Evolutionary conservation across 2,888 invertebrate genomes (phyloP).

Genomic region (Phasia obesa): DNA sequence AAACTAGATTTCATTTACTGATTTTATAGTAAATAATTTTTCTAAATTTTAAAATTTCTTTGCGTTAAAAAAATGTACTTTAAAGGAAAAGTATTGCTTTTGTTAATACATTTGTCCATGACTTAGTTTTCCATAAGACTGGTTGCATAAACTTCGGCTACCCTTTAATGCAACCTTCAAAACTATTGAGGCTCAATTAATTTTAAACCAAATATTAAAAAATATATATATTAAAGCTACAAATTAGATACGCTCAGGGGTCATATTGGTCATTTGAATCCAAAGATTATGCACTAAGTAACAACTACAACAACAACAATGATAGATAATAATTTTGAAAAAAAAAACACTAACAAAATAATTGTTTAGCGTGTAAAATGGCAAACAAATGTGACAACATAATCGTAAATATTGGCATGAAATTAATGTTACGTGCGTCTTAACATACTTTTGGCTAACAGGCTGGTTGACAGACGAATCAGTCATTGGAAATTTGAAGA

Average conservation of each 20-base stretch:
- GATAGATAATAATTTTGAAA: neutral
- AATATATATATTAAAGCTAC: neutral
- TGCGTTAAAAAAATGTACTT: too few species aligned
- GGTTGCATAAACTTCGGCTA: neutral
- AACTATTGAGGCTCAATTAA: slow-evolving; percentile 45
- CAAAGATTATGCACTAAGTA: slow-evolving; percentile 32
- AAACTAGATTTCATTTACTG: too few species aligned
- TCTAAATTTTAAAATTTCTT: too few species aligned
- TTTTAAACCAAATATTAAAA: slow-evolving; percentile 5
- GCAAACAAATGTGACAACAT: slow-evolving; percentile 59
- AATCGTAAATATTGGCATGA: slow-evolving; percentile 59
- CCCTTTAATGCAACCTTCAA: slow-evolving; percentile 53
- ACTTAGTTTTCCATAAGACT: too few species aligned
- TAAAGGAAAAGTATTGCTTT: too few species aligned
- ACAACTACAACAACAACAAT: neutral
- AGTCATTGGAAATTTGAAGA: slow-evolving; percentile 47
- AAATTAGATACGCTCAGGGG: slow-evolving; percentile 64
- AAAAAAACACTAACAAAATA: neutral
- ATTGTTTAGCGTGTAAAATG: slow-evolving; percentile 48
- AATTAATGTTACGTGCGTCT: slow-evolving; percentile 38
- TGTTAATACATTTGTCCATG: too few species aligned
- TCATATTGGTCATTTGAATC: slow-evolving; percentile 62
- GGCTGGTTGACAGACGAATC: neutral
- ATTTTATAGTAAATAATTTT: too few species aligned
- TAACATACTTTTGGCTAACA: neutral